A percentile compares a stretch with the other conserved stretches of the same genome.
These are phyloP conservation scores for Pocota personata DNA, from an alignment of 2,888 invertebrate species.

Conservation along the genomic window DNA sequence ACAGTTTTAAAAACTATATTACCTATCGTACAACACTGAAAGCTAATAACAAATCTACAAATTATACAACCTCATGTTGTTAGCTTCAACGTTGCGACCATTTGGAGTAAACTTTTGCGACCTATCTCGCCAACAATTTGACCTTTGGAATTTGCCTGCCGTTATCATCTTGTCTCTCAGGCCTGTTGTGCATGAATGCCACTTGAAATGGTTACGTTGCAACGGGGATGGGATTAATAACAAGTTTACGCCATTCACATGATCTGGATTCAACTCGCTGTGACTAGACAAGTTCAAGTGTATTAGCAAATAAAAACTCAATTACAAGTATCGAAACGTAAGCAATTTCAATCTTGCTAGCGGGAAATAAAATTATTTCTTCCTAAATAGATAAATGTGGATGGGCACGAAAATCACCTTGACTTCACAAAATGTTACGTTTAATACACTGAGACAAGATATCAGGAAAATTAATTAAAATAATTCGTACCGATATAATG, in stretches of 20 bases:
- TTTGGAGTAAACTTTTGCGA: background rate
- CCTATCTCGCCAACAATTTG: background rate
- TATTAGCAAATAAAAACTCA: background rate
- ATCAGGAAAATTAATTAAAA: background rate
- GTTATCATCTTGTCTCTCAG: slow-evolving; percentile 7
- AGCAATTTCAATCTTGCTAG: background rate
- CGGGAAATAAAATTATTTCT: background rate
- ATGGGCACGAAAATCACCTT: background rate
- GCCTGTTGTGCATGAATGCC: slow-evolving; percentile 11
- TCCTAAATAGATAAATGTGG: background rate
- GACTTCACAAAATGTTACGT: background rate
- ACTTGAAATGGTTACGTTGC: background rate
- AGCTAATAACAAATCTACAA: too few species aligned
- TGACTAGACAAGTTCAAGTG: slow-evolving; percentile 51
- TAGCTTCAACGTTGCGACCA: background rate
- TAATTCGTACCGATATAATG: background rate
- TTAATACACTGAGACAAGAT: background rate
- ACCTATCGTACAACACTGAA: too few species aligned
- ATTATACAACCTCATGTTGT: background rate
- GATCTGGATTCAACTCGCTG: slow-evolving; percentile 24
- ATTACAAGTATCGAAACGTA: background rate
- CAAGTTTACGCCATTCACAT: slow-evolving; percentile 1
- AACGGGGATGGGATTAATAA: background rate
- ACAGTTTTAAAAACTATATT: too few species aligned
- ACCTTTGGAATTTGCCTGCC: slow-evolving; percentile 33